Percentiles rank a stretch among this genome's conserved stretches.
Conservation (phyloP, 2,113 vertebrate species). For the Ibidorhyncha struthersii region DNA sequence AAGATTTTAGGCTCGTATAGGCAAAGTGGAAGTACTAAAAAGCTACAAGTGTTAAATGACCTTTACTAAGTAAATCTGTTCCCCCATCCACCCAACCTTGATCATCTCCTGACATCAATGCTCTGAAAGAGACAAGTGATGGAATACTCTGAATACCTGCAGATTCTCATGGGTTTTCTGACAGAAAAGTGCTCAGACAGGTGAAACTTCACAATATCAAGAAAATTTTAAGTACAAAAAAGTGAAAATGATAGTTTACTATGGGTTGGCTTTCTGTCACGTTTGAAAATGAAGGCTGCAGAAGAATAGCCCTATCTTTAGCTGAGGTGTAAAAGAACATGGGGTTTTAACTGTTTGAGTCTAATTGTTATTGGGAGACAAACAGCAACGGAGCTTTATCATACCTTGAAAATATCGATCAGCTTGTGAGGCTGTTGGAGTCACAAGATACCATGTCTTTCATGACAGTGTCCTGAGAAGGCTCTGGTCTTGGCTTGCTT, state of each 20-base stretch:
- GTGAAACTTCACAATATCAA: background rate
- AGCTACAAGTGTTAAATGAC: background rate
- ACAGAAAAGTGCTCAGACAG: background rate
- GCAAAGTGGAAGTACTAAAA: background rate
- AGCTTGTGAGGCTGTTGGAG: background rate
- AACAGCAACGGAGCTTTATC: background rate
- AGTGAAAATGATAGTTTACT: background rate
- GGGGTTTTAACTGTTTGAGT: background rate
- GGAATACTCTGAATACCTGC: background rate
- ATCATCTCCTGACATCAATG: background rate
- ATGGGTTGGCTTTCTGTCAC: background rate
- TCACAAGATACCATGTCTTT: rapidly evolving
- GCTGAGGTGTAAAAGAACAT: background rate
- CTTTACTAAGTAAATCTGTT: background rate
- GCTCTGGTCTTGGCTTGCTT: background rate
- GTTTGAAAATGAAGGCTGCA: background rate
- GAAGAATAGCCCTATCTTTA: background rate
- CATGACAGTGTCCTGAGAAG: background rate
- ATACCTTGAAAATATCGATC: background rate
- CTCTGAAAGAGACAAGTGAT: background rate
- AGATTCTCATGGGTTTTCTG: background rate
- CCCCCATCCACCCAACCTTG: too few species aligned
- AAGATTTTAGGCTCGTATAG: background rate
- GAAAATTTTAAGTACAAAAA: background rate
- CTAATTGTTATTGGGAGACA: background rate